Evolutionary conservation across 2,797 vertebrate species (phyloP).

Genomic region (Poecilia gillii): DNA sequence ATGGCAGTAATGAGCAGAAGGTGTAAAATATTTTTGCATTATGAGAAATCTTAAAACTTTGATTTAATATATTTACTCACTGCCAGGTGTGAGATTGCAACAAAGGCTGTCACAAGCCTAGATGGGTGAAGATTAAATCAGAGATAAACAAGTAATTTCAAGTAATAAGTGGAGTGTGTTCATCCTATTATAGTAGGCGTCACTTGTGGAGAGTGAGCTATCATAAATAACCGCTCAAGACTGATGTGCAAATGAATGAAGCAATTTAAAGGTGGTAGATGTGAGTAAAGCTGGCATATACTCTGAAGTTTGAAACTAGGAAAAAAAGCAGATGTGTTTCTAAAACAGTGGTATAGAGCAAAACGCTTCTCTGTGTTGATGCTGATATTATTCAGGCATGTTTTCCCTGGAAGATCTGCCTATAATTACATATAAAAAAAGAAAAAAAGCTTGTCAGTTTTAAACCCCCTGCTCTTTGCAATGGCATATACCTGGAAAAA

Average conservation of each 20-base stretch:
- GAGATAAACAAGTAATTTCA: not conserved
- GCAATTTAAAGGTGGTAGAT: not conserved
- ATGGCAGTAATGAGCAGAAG: not conserved
- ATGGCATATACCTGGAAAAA: not conserved
- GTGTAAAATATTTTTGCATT: not conserved
- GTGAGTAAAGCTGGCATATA: not conserved
- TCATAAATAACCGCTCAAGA: not conserved
- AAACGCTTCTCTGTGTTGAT: not conserved
- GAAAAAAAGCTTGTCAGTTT: not conserved
- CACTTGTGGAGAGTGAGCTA: not conserved
- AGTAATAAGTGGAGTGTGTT: not conserved
- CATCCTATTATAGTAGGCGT: not conserved
- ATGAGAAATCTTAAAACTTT: not conserved
- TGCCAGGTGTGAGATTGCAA: not conserved
- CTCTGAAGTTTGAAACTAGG: not conserved
- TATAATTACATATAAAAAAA: not conserved
- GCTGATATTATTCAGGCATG: not conserved
- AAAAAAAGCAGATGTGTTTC: not conserved
- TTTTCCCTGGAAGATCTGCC: not conserved
- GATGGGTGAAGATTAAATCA: not conserved
- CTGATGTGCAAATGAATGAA: not conserved
- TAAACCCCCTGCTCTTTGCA: not conserved
- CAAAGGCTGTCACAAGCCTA: not conserved
- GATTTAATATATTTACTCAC: not conserved
- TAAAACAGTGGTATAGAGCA: not conserved